phyloP scores from a whole-genome alignment of 2,888 invertebrate species.

The Cylindroiulus punctatus region DNA sequence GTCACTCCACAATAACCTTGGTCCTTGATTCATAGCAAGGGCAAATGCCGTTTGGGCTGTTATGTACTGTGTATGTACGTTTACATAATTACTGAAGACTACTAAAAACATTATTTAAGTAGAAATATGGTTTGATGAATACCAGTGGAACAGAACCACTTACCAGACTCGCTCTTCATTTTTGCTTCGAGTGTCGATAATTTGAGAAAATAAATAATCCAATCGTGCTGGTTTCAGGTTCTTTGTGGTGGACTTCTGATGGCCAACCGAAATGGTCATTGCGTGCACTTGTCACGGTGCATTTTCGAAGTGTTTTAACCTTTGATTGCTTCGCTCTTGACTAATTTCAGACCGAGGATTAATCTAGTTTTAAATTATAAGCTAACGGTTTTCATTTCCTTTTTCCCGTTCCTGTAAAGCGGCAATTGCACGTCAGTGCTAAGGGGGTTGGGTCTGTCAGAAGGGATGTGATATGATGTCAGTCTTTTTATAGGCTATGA shows the following conservation, averaged over 20 bases:
- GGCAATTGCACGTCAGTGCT: background rate
- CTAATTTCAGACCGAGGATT: slow-evolving; percentile 1
- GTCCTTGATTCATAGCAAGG: too few relatives aligned
- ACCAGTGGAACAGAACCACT: background rate
- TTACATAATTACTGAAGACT: too few relatives aligned
- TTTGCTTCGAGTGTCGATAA: background rate
- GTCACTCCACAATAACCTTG: too few relatives aligned
- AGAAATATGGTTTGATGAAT: too few relatives aligned
- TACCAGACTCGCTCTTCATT: slow-evolving; percentile 20
- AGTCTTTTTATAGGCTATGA: background rate
- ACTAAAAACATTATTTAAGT: too few relatives aligned
- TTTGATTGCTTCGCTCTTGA: background rate
- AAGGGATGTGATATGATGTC: slow-evolving; percentile 30
- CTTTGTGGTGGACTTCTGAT: background rate
- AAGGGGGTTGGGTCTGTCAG: background rate
- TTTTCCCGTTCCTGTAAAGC: slow-evolving; percentile 37
- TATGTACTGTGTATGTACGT: too few relatives aligned
- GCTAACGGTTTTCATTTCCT: slow-evolving; percentile 44
- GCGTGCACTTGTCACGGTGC: background rate
- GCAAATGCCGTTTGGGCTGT: too few relatives aligned
- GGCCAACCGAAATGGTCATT: background rate
- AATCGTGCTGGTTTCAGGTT: background rate
- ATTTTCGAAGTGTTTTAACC: background rate
- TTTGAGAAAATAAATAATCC: background rate
- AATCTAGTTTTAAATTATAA: background rate